Conservation (phyloP, 2,113 vertebrate species). For the Uria lomvia region DNA sequence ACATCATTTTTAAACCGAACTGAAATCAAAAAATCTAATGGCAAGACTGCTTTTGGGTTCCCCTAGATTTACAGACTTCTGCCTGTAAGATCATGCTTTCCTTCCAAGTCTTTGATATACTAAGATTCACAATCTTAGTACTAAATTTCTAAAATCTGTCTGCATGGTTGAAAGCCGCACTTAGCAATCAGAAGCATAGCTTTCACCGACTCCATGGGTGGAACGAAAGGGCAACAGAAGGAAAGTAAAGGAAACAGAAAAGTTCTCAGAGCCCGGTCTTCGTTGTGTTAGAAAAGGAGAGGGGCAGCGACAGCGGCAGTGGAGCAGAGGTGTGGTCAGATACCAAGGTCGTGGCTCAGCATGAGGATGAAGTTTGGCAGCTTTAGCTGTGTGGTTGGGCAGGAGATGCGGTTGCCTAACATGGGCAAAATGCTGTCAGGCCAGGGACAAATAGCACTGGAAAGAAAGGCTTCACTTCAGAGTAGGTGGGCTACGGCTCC, state of each 20-base stretch:
- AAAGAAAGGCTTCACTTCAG: background rate
- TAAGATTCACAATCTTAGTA: background rate
- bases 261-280: background rate
- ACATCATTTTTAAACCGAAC: background rate
- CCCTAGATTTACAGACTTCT: background rate
- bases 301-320: no score
- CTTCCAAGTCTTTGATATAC: background rate
- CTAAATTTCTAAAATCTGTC: background rate
- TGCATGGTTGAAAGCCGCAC: background rate
- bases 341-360: background rate
- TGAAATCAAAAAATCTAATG: background rate
- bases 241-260: background rate
- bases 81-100: background rate
- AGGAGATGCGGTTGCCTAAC: background rate
- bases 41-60: background rate
- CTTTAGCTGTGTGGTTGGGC: background rate
- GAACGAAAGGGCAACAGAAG: background rate
- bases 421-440: background rate
- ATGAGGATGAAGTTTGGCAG: background rate
- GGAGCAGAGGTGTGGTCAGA: background rate
- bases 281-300: background rate
- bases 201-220: background rate
- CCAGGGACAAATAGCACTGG: background rate
- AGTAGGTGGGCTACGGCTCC: background rate
- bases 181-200: background rate